Evolutionary conservation across 1,140 invertebrate genomes (phyloP), one percentile per base, ranked within the genome.

Genomic region (Spodoptera litura): DNA sequence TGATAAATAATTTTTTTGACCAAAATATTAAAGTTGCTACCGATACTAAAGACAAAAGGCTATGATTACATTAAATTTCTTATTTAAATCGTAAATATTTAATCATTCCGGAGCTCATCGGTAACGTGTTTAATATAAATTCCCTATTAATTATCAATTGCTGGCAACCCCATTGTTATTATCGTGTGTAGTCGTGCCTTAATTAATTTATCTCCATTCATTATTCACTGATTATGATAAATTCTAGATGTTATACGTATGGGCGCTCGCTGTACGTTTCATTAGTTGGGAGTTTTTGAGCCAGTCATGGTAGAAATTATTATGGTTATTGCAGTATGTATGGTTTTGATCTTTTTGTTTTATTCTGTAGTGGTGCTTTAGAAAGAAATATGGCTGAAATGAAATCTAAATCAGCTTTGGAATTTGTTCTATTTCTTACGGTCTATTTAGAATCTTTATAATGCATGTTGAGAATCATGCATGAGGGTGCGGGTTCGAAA

Each of bases 181-280:
- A 52, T 53, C 27, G 20, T 70, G 49, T 4, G 52, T 59, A 31
- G 58, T 20, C 12, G 5, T 10, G 44, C 49, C 12, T n/a, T 70
- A 70, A 53, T 70, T 52, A 70, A 70, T 70, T 70, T 70, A 70
- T 70, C 66, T 70, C 12, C 52, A 27, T 70, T 15, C 5, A 53
- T 70, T 70, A 70, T 53, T 70, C 49, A 70, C 9, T 31, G 66
- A 53, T 53, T 12, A 70, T 53, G 66, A 49, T 53, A 15, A 49
- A 66, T 66, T 4, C 8, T 20, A 15, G 38, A 49, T 66, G 20
- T 20, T 20, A 20, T 31, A 31, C 27, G 13, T 38, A 13, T 6
- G 5, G 58, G 12, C 27, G n/a, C 5, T 61, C 25, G 2, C 6
- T 5, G 38, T 44, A 10, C 2, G 38, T 44, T 44, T 44, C 6